Conservation (phyloP, 2,888 invertebrate species). For the Lasioglossum figueresi region DNA sequence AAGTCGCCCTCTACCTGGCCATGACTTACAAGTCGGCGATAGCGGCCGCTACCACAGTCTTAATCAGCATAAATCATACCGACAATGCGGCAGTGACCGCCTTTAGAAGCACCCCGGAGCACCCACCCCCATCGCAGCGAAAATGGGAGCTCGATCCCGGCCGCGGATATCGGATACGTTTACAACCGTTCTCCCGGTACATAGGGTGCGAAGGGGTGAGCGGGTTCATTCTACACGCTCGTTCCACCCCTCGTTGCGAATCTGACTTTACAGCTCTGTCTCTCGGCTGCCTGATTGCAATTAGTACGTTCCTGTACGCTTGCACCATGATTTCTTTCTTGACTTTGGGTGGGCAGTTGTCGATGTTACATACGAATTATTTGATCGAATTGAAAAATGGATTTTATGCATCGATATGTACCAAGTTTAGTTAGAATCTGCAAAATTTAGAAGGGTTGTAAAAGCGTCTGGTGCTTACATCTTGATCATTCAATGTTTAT, state of each 20-base stretch:
- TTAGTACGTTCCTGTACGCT: not conserved
- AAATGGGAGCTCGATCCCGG: slow-evolving; percentile 15
- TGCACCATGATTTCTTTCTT: not conserved
- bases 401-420: not conserved
- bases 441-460: not conserved
- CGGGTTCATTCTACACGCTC: not conserved
- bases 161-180: not conserved
- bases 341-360: not conserved
- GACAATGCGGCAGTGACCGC: slow-evolving; percentile 73
- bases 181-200: not conserved
- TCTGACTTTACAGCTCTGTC: not conserved
- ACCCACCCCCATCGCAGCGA: slow-evolving; percentile 34
- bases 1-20: slow-evolving; percentile 70
- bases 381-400: not conserved
- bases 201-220: not conserved
- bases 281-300: not conserved
- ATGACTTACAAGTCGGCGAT: slow-evolving; percentile 81
- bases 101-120: slow-evolving; percentile 42
- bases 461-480: not conserved
- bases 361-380: not conserved
- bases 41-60: slow-evolving; percentile 81
- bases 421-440: not conserved
- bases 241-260: not conserved
- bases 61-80: slow-evolving; percentile 83
- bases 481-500: not conserved